A percentile compares a stretch with the other conserved stretches of the same genome.
These are phyloP conservation scores for Venturia canescens DNA, from an alignment of 1,140 invertebrate species.

Conservation along the genomic window DNA sequence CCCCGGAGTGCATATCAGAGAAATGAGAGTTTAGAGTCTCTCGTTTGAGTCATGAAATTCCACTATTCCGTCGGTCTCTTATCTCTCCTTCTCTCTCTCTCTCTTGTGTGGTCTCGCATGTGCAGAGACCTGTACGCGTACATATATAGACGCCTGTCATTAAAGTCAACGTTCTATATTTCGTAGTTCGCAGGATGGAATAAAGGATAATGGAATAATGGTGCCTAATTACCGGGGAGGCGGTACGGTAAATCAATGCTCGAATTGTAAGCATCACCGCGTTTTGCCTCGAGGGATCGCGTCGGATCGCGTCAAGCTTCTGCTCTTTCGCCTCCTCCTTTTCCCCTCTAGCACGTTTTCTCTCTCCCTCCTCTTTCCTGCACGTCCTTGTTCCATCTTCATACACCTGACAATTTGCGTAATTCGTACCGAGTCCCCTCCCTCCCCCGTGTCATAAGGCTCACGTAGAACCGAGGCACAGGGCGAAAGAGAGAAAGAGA, in stretches of 20 bases:
- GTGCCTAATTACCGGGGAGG: conserved; percentile 35
- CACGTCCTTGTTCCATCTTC: not conserved
- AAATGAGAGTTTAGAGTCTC: not conserved
- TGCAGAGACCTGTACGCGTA: not conserved
- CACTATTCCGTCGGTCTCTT: conserved; percentile 22
- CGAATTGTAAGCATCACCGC: conserved; percentile 31
- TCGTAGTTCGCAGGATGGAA: not conserved
- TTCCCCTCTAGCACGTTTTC: too few relatives aligned
- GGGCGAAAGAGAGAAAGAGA: conserved; percentile 4
- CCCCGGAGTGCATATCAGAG: not conserved
- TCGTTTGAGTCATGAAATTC: conserved; percentile 22
- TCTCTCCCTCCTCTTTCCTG: not conserved
- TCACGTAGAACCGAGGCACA: not conserved
- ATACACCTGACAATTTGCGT: conserved; percentile 34
- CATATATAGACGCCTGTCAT: conserved; percentile 34
- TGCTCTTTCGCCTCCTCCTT: not conserved
- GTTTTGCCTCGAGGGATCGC: conserved; percentile 21
- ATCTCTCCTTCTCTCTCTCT: not conserved
- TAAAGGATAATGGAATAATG: conserved; percentile 46
- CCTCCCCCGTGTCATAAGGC: not conserved
- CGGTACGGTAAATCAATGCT: conserved; percentile 42
- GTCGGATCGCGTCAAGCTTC: not conserved
- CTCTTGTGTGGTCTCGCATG: not conserved
- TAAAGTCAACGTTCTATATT: conserved; percentile 14
- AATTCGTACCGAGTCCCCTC: conserved; percentile 5